Percentiles rank a stretch among this genome's conserved stretches.
phyloP scores from a whole-genome alignment of 2,888 invertebrate species.

The Idaea biselata region DNA sequence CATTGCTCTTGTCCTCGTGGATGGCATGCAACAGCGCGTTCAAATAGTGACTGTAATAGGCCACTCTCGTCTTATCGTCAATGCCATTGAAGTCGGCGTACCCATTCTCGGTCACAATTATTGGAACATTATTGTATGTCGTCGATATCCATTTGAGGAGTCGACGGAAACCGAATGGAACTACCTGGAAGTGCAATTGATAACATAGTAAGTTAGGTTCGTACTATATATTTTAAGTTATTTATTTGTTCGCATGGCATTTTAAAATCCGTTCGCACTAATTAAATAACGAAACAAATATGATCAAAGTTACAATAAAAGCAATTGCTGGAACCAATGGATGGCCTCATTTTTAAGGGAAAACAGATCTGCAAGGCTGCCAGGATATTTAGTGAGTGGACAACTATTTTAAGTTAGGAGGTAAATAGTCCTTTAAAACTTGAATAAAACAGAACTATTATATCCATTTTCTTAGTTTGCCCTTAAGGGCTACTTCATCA shows the following conservation, averaged over 20 bases:
- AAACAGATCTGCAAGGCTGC: too few relatives aligned
- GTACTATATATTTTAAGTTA: background rate
- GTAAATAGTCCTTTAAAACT: too few relatives aligned
- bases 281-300: too few relatives aligned
- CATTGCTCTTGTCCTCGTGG: constrained; percentile 82
- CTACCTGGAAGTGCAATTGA: constrained; percentile 57
- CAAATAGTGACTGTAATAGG: constrained; percentile 79
- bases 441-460: too few relatives aligned
- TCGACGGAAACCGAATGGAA: constrained; percentile 80
- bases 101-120: constrained; percentile 80
- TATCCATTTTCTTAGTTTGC: too few relatives aligned
- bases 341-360: too few relatives aligned
- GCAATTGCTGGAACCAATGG: too few relatives aligned
- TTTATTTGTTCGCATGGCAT: background rate
- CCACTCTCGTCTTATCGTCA: constrained; percentile 77
- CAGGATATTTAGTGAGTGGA: too few relatives aligned
- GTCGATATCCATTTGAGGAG: constrained; percentile 77
- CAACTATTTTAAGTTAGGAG: too few relatives aligned
- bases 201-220: background rate
- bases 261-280: too few relatives aligned
- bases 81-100: constrained; percentile 75
- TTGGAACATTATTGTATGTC: constrained; percentile 74
- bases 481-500: too few relatives aligned
- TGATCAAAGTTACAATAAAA: too few relatives aligned
- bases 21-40: constrained; percentile 74